Base-by-base conservation (phyloP, 1,140 invertebrate genomes). In the Cyphomyrmex costatus region DNA sequence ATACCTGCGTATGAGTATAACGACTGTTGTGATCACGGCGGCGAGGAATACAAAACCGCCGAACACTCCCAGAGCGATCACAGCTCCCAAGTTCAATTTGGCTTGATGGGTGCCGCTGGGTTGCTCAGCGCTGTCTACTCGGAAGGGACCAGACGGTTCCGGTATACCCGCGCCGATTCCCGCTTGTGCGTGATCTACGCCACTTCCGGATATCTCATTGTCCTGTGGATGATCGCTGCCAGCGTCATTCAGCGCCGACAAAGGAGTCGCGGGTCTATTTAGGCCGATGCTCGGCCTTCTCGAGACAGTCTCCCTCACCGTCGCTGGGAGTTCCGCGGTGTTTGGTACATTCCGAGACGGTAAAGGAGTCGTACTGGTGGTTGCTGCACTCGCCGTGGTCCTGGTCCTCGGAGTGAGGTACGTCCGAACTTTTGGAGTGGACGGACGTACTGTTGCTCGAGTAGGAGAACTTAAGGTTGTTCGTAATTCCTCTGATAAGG, bases 1-100 rank as follows among this genome's bases (percentile, higher is more conserved):
- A 97, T 96, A 99, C 98, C 98, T 98, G 96, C 98, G 96, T 79
- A 98, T 97, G 79, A 99, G 95, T 68, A 99, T 98, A 73, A 99
- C 97, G 68, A 98, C 97, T 6, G 98, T 98, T 0, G 98, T 98
- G 80, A 98, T 97, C 78, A 99, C 97, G 19, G 98, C 98, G 33
- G 98, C 97, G 24, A 99, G 96, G 91, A 99, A 98, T 0, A 99
- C 98, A 89, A 99, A 98, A 7, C 97, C 98, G 73, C 98, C 98
- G 93, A 99, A 98, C 0, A 98, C 98, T 19, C 97, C 98, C 14
- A 99, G 95, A 2, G 98, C 98, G 74, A 99, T 98, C 68, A 99
- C 98, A 0, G 98, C 98, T 33, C 98, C 98, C 66, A 98, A 95
- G 94, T 98, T 98, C 3, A 98, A 95, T 91, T 97, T 97, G 1